These are phyloP conservation scores for Tipula vernalis DNA, from an alignment of 2,888 invertebrate species.

Conservation along the genomic window DNA sequence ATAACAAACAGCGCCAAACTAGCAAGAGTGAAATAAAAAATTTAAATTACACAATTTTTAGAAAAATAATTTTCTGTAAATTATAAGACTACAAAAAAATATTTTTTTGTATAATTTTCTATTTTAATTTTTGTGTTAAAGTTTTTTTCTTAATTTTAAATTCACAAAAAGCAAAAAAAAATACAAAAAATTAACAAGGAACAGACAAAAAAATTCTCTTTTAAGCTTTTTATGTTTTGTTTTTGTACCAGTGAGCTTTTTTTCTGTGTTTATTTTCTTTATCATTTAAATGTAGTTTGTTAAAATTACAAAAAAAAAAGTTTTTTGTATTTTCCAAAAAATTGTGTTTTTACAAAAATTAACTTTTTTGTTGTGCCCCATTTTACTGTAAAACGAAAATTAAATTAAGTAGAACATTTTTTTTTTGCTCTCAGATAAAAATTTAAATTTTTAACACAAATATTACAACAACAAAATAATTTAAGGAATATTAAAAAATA, in stretches of 20 bases:
- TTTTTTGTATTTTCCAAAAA: background rate
- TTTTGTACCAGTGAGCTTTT: background rate
- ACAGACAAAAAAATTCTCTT: background rate
- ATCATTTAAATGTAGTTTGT: slow-evolving; percentile 4
- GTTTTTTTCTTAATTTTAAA: background rate
- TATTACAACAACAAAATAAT: background rate
- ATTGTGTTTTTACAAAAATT: background rate
- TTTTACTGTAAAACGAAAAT: background rate
- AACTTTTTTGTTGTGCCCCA: background rate
- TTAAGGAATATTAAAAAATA: background rate
- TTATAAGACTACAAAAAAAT: background rate
- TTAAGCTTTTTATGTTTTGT: background rate
- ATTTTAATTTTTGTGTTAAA: background rate
- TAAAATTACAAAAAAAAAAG: background rate
- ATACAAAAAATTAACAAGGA: background rate
- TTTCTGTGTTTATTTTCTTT: background rate
- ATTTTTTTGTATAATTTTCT: background rate
- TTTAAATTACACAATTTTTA: background rate
- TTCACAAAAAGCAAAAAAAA: background rate
- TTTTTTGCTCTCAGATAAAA: background rate
- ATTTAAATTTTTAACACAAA: background rate
- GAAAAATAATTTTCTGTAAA: background rate
- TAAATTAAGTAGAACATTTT: background rate
- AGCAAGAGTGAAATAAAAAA: background rate
- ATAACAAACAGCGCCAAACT: background rate